A percentile compares a stretch with the other conserved stretches of the same genome.
Evolutionary conservation across 2,888 invertebrate species (phyloP).

Genomic region (Calliphora vomitoria): DNA sequence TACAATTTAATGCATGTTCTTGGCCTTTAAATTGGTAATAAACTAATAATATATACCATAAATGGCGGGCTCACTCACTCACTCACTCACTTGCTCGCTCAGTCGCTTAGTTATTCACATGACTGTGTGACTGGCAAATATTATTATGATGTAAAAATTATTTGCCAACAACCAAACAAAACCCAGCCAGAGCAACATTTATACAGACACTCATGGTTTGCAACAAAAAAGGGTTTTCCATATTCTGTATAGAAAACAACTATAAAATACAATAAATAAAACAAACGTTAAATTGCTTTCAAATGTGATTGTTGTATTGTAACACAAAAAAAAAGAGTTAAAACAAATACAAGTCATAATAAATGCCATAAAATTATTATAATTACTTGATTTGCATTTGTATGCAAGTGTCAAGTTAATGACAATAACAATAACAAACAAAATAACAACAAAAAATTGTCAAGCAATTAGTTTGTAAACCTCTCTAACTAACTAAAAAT

Average conservation of each 20-base stretch:
- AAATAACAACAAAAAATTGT: constrained; percentile 41
- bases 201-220: constrained; percentile 38
- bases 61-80: constrained; percentile 62
- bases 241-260: not conserved
- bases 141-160: constrained; percentile 69
- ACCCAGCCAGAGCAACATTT: not conserved
- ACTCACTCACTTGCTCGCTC: constrained; percentile 3
- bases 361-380: constrained; percentile 73
- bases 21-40: constrained; percentile 75
- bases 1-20: constrained; percentile 76
- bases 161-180: constrained; percentile 38
- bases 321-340: constrained; percentile 25
- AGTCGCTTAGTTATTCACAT: not conserved
- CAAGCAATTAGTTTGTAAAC: constrained; percentile 63
- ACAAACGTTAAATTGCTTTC: constrained; percentile 11
- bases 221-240: constrained; percentile 59
- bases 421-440: constrained; percentile 41
- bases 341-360: constrained; percentile 65
- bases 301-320: constrained; percentile 9
- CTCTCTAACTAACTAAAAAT: constrained; percentile 25
- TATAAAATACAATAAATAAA: not conserved
- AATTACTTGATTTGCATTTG: constrained; percentile 72
- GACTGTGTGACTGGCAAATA: constrained; percentile 57
- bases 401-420: constrained; percentile 64
- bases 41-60: constrained; percentile 75